A percentile compares a stretch with the other conserved stretches of the same genome.
Conservation (phyloP, 2,797 vertebrate species). For the Sebastes reedi region DNA sequence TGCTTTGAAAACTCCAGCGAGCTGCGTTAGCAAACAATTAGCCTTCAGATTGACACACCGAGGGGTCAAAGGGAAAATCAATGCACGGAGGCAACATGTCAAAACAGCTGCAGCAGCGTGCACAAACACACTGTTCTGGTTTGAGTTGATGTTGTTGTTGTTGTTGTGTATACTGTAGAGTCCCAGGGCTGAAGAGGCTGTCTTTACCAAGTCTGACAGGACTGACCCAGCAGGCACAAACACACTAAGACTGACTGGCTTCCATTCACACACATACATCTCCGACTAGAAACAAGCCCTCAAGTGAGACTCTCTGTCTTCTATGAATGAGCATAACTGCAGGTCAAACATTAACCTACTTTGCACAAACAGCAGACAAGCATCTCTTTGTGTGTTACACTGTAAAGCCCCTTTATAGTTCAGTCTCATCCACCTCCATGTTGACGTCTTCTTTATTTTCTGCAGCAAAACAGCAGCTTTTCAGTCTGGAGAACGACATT, state of each 20-base stretch:
- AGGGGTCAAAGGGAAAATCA: conserved; percentile 15
- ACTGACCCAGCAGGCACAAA: conserved; percentile 11
- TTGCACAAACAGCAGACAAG: neutral
- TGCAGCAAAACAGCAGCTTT: neutral
- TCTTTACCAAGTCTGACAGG: conserved; percentile 3
- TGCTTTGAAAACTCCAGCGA: neutral
- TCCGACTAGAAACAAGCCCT: neutral
- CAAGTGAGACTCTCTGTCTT: neutral
- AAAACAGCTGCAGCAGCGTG: conserved; percentile 18
- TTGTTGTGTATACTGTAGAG: neutral
- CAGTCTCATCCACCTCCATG: neutral
- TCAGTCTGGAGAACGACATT: neutral
- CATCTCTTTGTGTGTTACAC: neutral
- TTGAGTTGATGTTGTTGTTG: neutral
- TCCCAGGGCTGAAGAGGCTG: neutral
- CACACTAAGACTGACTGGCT: neutral
- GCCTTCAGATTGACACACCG: neutral
- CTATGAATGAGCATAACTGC: neutral
- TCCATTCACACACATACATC: conserved; percentile 3
- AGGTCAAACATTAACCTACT: neutral
- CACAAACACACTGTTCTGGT: neutral
- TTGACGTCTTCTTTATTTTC: neutral
- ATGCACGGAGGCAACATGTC: conserved; percentile 1
- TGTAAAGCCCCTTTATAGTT: too few species aligned
- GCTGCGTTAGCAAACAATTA: conserved; percentile 12